Conservation (phyloP, 2,797 vertebrate species). For the Hypotaenidia philippensis region DNA sequence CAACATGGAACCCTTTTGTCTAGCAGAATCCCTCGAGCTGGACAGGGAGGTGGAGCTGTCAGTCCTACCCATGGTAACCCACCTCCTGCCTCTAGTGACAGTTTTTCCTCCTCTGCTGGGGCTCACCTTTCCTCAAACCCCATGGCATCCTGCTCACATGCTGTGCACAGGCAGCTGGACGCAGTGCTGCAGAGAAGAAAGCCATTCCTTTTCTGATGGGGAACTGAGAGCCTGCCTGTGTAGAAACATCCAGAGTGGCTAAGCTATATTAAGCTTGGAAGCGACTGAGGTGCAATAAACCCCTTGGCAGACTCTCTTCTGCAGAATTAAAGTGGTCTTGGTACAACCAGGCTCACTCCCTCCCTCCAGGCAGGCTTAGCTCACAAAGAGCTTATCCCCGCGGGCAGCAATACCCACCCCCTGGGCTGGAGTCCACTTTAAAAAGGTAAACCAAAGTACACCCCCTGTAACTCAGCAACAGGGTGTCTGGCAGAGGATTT, state of each 20-base stretch:
- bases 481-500: neutral
- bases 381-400: neutral
- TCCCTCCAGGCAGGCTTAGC: neutral
- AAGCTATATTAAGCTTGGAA: neutral
- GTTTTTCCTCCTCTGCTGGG: neutral
- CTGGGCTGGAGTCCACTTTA: neutral
- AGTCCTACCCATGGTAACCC: neutral
- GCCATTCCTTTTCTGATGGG: neutral
- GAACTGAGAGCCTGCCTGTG: neutral
- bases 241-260: neutral
- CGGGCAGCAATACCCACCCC: neutral
- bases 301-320: neutral
- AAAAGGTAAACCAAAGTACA: neutral
- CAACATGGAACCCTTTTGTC: neutral
- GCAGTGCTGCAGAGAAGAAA: neutral
- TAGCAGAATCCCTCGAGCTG: neutral
- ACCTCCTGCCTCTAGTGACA: neutral
- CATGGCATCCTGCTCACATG: fast-evolving
- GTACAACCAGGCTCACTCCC: neutral
- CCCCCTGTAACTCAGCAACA: neutral
- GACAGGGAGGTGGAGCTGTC: neutral
- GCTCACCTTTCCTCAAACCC: neutral
- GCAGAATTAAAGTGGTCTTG: neutral
- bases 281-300: neutral
- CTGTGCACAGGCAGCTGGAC: neutral